These are phyloP conservation scores for Thereva nobilitata DNA, from an alignment of 2,888 invertebrate species.

Conservation along the genomic window DNA sequence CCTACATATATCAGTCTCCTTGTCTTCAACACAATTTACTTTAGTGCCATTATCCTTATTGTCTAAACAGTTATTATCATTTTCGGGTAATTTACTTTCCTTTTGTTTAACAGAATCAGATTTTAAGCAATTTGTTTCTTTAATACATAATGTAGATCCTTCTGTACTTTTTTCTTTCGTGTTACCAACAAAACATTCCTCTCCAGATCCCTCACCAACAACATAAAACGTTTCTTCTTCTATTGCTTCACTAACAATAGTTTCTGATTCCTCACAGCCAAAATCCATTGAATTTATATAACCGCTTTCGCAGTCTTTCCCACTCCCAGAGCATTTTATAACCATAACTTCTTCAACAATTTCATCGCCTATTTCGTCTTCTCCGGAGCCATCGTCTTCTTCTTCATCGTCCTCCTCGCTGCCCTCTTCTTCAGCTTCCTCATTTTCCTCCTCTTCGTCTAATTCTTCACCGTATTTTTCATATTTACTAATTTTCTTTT, in stretches of 20 bases:
- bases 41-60: slow-evolving; percentile 14
- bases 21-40: slow-evolving; percentile 24
- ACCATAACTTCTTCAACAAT: slow-evolving; percentile 68
- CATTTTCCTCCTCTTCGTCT: slow-evolving; percentile 47
- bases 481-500: slow-evolving; percentile 53
- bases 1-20: slow-evolving; percentile 18
- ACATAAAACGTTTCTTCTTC: slow-evolving; percentile 75
- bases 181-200: slow-evolving; percentile 74
- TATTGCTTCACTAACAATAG: slow-evolving; percentile 66
- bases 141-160: slow-evolving; percentile 59
- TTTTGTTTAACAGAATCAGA: slow-evolving; percentile 53
- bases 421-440: slow-evolving; percentile 48
- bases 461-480: slow-evolving; percentile 46
- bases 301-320: slow-evolving; percentile 21
- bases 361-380: slow-evolving; percentile 40
- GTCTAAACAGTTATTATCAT: too few species aligned
- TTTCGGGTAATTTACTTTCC: background rate
- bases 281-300: slow-evolving; percentile 48
- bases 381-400: slow-evolving; percentile 47
- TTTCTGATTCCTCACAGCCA: slow-evolving; percentile 50
- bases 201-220: slow-evolving; percentile 71
- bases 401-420: slow-evolving; percentile 47
- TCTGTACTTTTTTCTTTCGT: slow-evolving; percentile 51
- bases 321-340: slow-evolving; percentile 67
- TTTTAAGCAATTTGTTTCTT: slow-evolving; percentile 58